Evolutionary conservation across 2,888 invertebrate genomes (phyloP).

Genomic region (Nematopogon swammerdamellus): DNA sequence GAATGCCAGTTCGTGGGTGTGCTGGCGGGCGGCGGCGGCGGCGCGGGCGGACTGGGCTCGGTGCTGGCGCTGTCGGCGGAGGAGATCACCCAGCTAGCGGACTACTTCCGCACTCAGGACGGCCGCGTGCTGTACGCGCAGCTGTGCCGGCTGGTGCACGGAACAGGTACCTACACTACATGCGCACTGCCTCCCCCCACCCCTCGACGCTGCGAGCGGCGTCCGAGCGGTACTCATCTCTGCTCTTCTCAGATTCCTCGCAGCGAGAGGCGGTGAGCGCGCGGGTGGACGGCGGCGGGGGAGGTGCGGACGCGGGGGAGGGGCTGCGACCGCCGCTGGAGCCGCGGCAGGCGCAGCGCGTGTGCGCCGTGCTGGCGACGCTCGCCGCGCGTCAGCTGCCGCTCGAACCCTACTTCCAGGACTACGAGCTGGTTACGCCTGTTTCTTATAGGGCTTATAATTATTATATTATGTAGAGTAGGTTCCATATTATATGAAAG

Average conservation of each 20-base stretch:
- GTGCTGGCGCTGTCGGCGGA: conserved; percentile 66
- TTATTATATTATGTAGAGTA: no score
- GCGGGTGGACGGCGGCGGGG: conserved; percentile 28
- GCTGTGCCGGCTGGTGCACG: conserved; percentile 70
- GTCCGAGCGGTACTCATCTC: neutral
- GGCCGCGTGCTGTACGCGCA: conserved; percentile 74
- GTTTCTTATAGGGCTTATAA: no score
- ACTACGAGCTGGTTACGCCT: conserved; percentile 69
- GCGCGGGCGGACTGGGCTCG: conserved; percentile 63
- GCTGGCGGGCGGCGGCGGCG: conserved; percentile 63
- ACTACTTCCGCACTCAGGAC: conserved; percentile 78
- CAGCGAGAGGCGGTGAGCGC: neutral
- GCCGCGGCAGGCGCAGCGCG: conserved; percentile 61
- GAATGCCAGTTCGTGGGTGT: conserved; percentile 73
- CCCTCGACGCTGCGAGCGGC: neutral
- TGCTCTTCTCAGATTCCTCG: conserved; percentile 1
- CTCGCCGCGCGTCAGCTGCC: conserved; percentile 66
- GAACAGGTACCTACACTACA: no score
- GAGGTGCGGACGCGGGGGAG: conserved; percentile 36
- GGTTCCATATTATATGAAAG: no score
- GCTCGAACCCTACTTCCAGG: conserved; percentile 71
- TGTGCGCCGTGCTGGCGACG: conserved; percentile 69
- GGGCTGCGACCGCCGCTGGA: conserved; percentile 55
- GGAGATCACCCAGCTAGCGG: conserved; percentile 69
- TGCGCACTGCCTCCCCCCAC: conserved; percentile 13